These are phyloP conservation scores for Archocentrus centrarchus DNA, from an alignment of 2,113 vertebrate species.

Conservation along the genomic window DNA sequence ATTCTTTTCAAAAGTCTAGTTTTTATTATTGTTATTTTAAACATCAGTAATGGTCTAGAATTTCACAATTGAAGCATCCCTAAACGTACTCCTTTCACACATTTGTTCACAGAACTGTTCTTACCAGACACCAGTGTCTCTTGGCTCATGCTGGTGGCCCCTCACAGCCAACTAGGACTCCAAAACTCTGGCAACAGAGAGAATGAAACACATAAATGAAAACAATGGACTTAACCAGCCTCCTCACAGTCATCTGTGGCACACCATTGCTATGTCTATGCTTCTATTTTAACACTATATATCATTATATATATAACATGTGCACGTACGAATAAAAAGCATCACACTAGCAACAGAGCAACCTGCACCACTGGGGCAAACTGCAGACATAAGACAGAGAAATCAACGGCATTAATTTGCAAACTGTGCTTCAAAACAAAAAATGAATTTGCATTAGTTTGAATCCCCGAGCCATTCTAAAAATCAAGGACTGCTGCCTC, in stretches of 20 bases:
- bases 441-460: not conserved
- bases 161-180: conserved; percentile 64
- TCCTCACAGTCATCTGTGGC: not conserved
- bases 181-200: conserved; percentile 17
- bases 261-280: not conserved
- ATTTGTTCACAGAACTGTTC: conserved; percentile 34
- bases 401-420: not conserved
- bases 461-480: not conserved
- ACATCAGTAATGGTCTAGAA: not conserved
- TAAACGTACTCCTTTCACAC: conserved; percentile 16
- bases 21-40: not conserved
- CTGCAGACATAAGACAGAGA: not conserved
- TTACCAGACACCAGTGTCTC: conserved; percentile 81
- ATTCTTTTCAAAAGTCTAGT: not conserved
- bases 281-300: not conserved
- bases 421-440: conserved; percentile 11
- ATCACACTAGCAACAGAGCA: not conserved
- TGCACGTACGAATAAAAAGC: not conserved
- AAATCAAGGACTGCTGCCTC: conserved; percentile 18
- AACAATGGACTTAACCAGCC: not conserved
- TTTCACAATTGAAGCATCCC: not conserved
- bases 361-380: not conserved
- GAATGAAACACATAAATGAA: conserved; percentile 4
- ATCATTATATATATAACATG: not conserved
- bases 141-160: conserved; percentile 80